Percentiles rank a stretch among this genome's conserved stretches.
phyloP scores from a whole-genome alignment of 2,113 vertebrate genomes.

The Talpa occidentalis region DNA sequence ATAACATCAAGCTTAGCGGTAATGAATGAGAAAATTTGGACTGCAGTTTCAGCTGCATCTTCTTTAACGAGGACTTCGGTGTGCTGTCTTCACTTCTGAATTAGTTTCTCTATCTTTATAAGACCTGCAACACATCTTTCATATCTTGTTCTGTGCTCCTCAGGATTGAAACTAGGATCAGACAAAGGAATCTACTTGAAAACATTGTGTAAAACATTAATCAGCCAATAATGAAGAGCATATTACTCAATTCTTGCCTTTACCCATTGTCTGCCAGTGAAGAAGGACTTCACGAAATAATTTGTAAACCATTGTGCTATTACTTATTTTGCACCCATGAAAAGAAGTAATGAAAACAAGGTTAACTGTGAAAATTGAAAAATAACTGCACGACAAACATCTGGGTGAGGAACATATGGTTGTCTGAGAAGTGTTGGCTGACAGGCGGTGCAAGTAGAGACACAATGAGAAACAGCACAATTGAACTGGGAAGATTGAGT shows the following conservation, averaged over 20 bases:
- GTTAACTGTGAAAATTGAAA: constrained; percentile 34
- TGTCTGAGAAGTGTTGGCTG: not conserved
- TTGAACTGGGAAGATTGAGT: constrained; percentile 41
- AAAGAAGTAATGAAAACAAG: not conserved
- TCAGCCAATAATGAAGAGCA: constrained; percentile 14
- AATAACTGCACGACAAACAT: not conserved
- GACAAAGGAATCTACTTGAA: constrained; percentile 49
- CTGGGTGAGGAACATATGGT: not conserved
- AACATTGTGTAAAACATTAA: constrained; percentile 48
- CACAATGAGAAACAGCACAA: constrained; percentile 40
- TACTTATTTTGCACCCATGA: not conserved
- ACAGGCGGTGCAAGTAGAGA: not conserved
- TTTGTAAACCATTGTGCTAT: not conserved
- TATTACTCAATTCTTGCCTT: not conserved
- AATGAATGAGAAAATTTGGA: not conserved
- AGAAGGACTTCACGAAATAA: constrained; percentile 12
- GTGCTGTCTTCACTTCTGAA: not conserved
- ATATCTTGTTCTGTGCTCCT: not conserved
- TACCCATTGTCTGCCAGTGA: not conserved
- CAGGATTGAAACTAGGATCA: not conserved
- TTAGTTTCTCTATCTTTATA: constrained; percentile 52
- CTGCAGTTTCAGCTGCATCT: not conserved
- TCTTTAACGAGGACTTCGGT: not conserved
- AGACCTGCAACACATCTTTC: not conserved
- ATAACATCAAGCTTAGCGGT: not conserved